These are phyloP conservation scores for Tetheella fluctuosa DNA, from an alignment of 2,888 invertebrate species.

Conservation along the genomic window DNA sequence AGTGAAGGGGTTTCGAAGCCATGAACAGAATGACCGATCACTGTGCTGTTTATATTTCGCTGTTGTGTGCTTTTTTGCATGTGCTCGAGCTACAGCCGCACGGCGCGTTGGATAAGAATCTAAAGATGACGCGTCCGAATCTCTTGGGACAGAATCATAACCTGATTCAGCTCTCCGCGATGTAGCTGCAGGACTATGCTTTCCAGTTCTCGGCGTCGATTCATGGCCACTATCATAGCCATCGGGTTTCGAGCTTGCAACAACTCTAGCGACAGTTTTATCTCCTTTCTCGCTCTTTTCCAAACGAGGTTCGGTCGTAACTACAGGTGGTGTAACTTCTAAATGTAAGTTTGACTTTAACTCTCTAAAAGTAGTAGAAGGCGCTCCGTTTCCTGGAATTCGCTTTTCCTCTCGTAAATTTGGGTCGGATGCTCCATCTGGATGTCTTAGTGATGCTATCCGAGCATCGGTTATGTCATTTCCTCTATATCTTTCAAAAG, in stretches of 20 bases:
- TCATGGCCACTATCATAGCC: slow-evolving; percentile 94
- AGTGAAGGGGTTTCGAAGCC: slow-evolving; percentile 90
- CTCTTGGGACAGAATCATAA: slow-evolving; percentile 95
- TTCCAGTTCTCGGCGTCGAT: slow-evolving; percentile 91
- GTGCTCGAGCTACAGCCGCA: slow-evolving; percentile 78
- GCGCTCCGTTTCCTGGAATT: slow-evolving; percentile 86
- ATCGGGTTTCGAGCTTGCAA: slow-evolving; percentile 87
- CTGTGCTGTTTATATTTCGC: slow-evolving; percentile 88
- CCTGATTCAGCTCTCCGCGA: slow-evolving; percentile 94
- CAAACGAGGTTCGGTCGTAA: slow-evolving; percentile 84
- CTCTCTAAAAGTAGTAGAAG: slow-evolving; percentile 85
- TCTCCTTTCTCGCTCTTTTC: slow-evolving; percentile 86
- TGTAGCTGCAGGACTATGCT: slow-evolving; percentile 90
- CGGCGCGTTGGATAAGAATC: slow-evolving; percentile 86
- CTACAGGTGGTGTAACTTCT: slow-evolving; percentile 82
- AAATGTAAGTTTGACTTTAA: slow-evolving; percentile 78
- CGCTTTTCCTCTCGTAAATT: slow-evolving; percentile 90
- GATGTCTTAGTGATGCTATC: slow-evolving; percentile 91
- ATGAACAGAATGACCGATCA: slow-evolving; percentile 89
- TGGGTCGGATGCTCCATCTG: slow-evolving; percentile 97
- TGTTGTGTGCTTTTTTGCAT: slow-evolving; percentile 81
- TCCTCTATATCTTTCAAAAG: slow-evolving; percentile 86
- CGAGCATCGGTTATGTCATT: slow-evolving; percentile 82
- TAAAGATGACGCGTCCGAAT: slow-evolving; percentile 94
- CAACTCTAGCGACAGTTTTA: slow-evolving; percentile 86